Evolutionary conservation across 2,113 vertebrate genomes (phyloP).

Genomic region (Circaetus cinerascens): DNA sequence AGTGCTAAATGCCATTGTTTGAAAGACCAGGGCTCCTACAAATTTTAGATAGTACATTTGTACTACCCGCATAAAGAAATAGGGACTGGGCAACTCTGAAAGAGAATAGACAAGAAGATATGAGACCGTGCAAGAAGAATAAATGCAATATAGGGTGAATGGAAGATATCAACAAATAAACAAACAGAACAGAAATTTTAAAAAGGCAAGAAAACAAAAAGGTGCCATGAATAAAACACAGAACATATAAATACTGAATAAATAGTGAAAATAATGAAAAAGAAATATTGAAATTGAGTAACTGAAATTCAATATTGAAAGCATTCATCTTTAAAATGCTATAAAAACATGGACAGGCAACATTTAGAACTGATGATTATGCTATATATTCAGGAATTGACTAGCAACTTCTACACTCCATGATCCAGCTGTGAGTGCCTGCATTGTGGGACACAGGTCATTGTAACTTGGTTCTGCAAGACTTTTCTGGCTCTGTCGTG

Average conservation of each 20-base stretch:
- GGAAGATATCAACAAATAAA: not conserved
- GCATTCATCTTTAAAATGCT: not conserved
- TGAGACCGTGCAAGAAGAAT: not conserved
- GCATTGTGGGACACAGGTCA: accelerated
- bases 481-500: not conserved
- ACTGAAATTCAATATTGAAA: not conserved
- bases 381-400: not conserved
- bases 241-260: not conserved
- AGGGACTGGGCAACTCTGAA: not conserved
- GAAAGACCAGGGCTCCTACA: not conserved
- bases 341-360: not conserved
- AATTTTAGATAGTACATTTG: not conserved
- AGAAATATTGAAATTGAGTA: not conserved
- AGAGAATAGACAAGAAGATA: not conserved
- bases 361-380: not conserved
- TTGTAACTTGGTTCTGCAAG: not conserved
- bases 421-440: not conserved
- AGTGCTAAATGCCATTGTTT: not conserved
- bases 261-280: not conserved
- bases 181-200: not conserved
- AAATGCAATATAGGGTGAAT: not conserved
- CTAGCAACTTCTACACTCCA: not conserved
- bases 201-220: not conserved
- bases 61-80: not conserved
- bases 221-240: not conserved